phyloP scores from a whole-genome alignment of 2,797 vertebrate genomes.

The Ctenochaetus hawaiiensis region DNA sequence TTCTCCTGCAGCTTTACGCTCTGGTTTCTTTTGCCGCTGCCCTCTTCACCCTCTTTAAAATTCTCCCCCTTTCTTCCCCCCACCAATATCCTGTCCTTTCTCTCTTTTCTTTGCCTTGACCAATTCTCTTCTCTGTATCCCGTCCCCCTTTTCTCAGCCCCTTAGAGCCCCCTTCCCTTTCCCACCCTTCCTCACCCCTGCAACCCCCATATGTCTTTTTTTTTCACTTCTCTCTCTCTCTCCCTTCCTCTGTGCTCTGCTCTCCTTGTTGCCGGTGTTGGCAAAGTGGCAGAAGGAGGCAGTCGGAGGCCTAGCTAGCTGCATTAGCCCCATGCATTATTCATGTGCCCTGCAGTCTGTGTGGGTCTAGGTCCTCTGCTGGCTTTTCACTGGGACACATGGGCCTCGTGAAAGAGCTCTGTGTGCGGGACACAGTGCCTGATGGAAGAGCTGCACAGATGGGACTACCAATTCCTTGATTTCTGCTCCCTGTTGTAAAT shows the following conservation, averaged over 20 bases:
- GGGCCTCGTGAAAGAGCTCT: slow-evolving; percentile 64
- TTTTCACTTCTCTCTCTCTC: slow-evolving; percentile 5
- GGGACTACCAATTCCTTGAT: slow-evolving; percentile 55
- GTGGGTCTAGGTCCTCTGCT: slow-evolving; percentile 73
- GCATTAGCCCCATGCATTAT: slow-evolving; percentile 87
- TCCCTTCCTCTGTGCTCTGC: slow-evolving; percentile 46
- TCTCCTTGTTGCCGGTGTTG: slow-evolving; percentile 66
- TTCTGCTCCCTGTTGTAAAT: slow-evolving; percentile 42
- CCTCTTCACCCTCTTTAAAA: slow-evolving; percentile 74
- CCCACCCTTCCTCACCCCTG: slow-evolving; percentile 22
- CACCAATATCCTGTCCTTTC: slow-evolving; percentile 81
- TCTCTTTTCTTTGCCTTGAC: slow-evolving; percentile 72
- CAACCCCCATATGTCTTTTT: slow-evolving; percentile 58
- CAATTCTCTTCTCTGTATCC: slow-evolving; percentile 63
- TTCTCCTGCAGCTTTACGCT: slow-evolving; percentile 56
- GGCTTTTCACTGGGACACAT: slow-evolving; percentile 59
- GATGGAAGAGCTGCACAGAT: slow-evolving; percentile 59
- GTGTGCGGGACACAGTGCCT: slow-evolving; percentile 63
- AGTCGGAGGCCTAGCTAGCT: slow-evolving; percentile 74
- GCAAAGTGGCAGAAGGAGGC: slow-evolving; percentile 71
- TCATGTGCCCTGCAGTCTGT: slow-evolving; percentile 82
- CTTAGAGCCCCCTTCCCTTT: slow-evolving; percentile 49
- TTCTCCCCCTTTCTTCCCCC: slow-evolving; percentile 59
- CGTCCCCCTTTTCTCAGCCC: slow-evolving; percentile 76
- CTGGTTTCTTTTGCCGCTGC: slow-evolving; percentile 50